Base-by-base conservation (phyloP, 2,113 vertebrate species). In the Nibea coibor region DNA sequence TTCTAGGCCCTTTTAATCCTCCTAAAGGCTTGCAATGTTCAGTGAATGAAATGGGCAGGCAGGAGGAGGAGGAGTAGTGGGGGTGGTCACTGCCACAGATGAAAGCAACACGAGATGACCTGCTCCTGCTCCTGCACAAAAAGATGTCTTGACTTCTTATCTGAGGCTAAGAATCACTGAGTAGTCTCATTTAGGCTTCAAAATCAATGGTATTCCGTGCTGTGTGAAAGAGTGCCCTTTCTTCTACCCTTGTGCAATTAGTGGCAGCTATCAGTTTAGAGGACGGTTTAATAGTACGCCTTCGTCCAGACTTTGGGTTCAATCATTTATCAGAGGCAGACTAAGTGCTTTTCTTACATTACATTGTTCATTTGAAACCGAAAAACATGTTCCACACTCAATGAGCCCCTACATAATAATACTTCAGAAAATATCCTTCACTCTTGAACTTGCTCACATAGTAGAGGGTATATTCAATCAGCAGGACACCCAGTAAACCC, bases 1-100 rank as follows among this genome's bases (percentile, higher is more conserved):
- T 81, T 91, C 85, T 79, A 73, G 71, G 31, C 58, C 66, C 17
- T 35, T 80, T 64, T 92, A 93, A 93, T 93, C 91, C 81, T 84
- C 73, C 86, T 80, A 64, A 82, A 85, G 79, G 50, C 61, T 76
- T n/a, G 42, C 48, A 78, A 57, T 83, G 45, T 87, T 88, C 70
- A 75, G 39, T 67, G 45, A 88, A 80, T 73, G 62, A 68, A 70
- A 39, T 19, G 45, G 58, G 45, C 78, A 61, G 15, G 4, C 28
- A 19, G 67, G 70, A 39, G 77, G 50, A 75, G 57, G 57, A 64
- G 39, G 22, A 59, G 50, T n/a, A 4, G 22, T 56, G 35, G 68
- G 6, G 26, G 14, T 14, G 19, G 58, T 54, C 75, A 56, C 22
- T 10, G 14, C 14, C 1, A 16, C 68, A 68, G 82, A 89, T 80